A percentile compares a stretch with the other conserved stretches of the same genome.
Evolutionary conservation across 2,888 invertebrate genomes (phyloP).

Genomic region (Drosophila maculinotata): DNA sequence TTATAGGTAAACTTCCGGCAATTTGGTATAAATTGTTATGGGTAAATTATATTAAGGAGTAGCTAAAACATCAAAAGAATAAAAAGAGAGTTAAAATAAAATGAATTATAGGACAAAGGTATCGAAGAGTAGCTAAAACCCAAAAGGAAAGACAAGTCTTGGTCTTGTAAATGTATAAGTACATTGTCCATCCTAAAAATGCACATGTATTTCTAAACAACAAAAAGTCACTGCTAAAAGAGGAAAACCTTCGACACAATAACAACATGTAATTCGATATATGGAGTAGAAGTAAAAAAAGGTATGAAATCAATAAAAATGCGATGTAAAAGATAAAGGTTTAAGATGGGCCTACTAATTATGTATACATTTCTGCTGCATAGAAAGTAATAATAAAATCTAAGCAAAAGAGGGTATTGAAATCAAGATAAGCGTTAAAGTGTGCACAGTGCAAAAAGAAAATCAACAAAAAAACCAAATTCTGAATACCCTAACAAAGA

Average conservation of each 20-base stretch:
- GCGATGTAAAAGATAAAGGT: conserved; percentile 13
- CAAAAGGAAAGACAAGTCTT: too few relatives aligned
- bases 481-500: conserved; percentile 28
- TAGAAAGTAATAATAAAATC: conserved; percentile 24
- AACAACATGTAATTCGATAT: conserved; percentile 40
- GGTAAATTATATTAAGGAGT: background rate
- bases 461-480: conserved; percentile 18
- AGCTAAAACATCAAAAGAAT: too few relatives aligned
- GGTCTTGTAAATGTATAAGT: too few relatives aligned
- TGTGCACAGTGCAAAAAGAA: conserved; percentile 64
- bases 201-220: conserved; percentile 10
- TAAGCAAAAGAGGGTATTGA: conserved; percentile 28
- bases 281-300: conserved; percentile 2
- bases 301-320: conserved; percentile 55
- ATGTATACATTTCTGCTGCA: conserved; percentile 24
- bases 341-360: conserved; percentile 35
- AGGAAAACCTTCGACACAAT: conserved; percentile 4
- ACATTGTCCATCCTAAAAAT: background rate
- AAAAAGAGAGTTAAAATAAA: background rate
- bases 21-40: conserved; percentile 38
- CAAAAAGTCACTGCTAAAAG: conserved; percentile 19
- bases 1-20: conserved; percentile 65
- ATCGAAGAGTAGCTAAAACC: background rate
- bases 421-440: conserved; percentile 60
- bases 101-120: background rate